Conservation (phyloP, 2,888 invertebrate species). For the Dicranocentrus wangi region DNA sequence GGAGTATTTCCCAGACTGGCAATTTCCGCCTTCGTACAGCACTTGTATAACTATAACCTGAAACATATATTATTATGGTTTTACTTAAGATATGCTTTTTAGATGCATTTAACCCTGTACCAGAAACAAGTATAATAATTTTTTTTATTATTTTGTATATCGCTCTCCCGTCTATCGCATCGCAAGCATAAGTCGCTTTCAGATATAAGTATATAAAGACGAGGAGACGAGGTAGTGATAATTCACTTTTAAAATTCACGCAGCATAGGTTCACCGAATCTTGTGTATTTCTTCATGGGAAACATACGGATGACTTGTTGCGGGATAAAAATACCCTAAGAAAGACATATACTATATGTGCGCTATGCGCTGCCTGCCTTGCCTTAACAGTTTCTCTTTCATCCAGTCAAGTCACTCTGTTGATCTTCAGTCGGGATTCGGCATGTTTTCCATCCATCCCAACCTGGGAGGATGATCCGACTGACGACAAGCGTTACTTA, state of each 20-base stretch:
- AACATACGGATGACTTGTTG: slow-evolving; percentile 63
- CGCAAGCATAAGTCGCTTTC: too few species aligned
- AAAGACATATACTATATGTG: slow-evolving; percentile 11
- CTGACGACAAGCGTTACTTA: slow-evolving; percentile 51
- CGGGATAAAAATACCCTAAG: slow-evolving; percentile 69
- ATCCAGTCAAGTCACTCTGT: slow-evolving; percentile 60
- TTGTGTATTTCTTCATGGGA: slow-evolving; percentile 48
- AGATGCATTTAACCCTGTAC: too few species aligned
- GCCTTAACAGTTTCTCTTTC: slow-evolving; percentile 38
- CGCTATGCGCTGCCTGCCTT: slow-evolving; percentile 19
- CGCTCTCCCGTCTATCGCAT: slow-evolving; percentile 14
- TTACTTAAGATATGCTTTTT: background rate
- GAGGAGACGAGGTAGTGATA: slow-evolving; percentile 39
- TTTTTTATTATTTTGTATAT: slow-evolving; percentile 25
- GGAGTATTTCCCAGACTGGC: slow-evolving; percentile 36
- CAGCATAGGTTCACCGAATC: slow-evolving; percentile 50
- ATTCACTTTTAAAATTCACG: slow-evolving; percentile 54
- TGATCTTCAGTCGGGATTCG: slow-evolving; percentile 61
- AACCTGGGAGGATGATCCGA: slow-evolving; percentile 56
- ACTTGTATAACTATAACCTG: slow-evolving; percentile 21
- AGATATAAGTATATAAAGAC: background rate
- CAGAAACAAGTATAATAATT: too few species aligned
- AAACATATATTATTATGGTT: slow-evolving; percentile 39
- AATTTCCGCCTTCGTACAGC: slow-evolving; percentile 57
- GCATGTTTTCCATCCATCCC: slow-evolving; percentile 62